Evolutionary conservation across 1,140 invertebrate genomes (phyloP).

Genomic region (Thalassaphorura encarpata): DNA sequence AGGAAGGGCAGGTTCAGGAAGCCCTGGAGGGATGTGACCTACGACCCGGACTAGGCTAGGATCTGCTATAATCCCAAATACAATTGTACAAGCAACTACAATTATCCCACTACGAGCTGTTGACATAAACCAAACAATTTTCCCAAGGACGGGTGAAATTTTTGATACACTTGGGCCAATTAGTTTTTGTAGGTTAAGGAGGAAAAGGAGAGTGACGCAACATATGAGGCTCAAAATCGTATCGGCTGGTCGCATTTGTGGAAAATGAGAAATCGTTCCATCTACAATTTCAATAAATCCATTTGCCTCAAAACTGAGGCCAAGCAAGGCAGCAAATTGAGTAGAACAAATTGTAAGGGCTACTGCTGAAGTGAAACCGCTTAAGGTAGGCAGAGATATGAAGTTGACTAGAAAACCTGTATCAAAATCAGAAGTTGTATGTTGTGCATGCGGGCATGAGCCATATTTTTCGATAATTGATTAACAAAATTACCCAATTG

Average conservation of each 20-base stretch:
- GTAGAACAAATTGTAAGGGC: conserved; percentile 60
- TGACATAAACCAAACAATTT: conserved; percentile 30
- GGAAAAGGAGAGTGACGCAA: conserved; percentile 54
- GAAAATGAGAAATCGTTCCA: conserved; percentile 53
- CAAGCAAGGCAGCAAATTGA: conserved; percentile 42
- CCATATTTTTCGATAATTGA: conserved; percentile 70
- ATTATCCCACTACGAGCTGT: conserved; percentile 31
- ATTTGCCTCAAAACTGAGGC: conserved; percentile 33
- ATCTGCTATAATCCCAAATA: conserved; percentile 20
- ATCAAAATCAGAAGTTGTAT: not conserved
- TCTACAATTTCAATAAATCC: conserved; percentile 53
- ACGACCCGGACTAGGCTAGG: conserved; percentile 14
- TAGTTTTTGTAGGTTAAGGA: conserved; percentile 36
- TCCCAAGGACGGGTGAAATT: conserved; percentile 7
- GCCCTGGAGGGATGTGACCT: no score
- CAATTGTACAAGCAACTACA: conserved; percentile 25
- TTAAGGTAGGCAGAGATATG: conserved; percentile 78
- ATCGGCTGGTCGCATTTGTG: conserved; percentile 56
- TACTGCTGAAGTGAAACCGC: conserved; percentile 79
- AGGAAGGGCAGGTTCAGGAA: no score
- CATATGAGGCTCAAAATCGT: conserved; percentile 52
- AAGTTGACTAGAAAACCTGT: conserved; percentile 82
- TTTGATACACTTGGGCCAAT: conserved; percentile 3
- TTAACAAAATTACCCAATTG: conserved; percentile 59
- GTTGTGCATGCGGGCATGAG: conserved; percentile 73